These are phyloP conservation scores for Tiliacea aurago DNA, from an alignment of 2,888 invertebrate species.

Conservation along the genomic window DNA sequence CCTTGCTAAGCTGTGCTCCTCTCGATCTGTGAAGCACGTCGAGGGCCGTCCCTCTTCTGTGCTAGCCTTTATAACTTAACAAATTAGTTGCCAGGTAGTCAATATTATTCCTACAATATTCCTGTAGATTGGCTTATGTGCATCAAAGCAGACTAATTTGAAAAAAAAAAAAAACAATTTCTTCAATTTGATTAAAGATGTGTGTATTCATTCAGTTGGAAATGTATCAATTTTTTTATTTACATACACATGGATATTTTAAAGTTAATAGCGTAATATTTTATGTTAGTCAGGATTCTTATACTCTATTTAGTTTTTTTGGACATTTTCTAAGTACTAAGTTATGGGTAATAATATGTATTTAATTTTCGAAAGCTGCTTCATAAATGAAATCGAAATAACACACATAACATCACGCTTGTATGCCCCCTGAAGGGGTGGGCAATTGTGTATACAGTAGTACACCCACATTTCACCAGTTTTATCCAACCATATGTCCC, in stretches of 20 bases:
- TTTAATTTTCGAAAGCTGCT: not conserved
- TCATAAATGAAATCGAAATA: not conserved
- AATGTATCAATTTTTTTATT: constrained; percentile 7
- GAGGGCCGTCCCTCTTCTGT: not conserved
- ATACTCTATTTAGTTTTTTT: not conserved
- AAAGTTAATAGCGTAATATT: not conserved
- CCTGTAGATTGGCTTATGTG: no score
- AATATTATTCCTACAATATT: not conserved
- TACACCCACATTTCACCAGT: not conserved
- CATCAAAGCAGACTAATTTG: not conserved
- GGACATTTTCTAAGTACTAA: not conserved
- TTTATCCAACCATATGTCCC: not conserved
- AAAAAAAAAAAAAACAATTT: not conserved
- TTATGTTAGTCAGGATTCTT: not conserved
- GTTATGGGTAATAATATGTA: not conserved
- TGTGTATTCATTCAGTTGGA: constrained; percentile 23
- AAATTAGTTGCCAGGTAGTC: not conserved
- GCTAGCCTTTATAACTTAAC: not conserved
- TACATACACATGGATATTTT: not conserved
- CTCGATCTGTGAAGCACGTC: not conserved
- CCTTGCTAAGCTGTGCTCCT: not conserved
- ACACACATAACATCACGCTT: not conserved
- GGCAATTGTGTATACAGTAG: not conserved
- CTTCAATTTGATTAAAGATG: constrained; percentile 15
- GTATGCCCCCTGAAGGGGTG: not conserved